Percentiles rank a stretch among this genome's conserved stretches.
Conservation (phyloP, 1,140 invertebrate species). For the Hylaeus anthracinus region DNA sequence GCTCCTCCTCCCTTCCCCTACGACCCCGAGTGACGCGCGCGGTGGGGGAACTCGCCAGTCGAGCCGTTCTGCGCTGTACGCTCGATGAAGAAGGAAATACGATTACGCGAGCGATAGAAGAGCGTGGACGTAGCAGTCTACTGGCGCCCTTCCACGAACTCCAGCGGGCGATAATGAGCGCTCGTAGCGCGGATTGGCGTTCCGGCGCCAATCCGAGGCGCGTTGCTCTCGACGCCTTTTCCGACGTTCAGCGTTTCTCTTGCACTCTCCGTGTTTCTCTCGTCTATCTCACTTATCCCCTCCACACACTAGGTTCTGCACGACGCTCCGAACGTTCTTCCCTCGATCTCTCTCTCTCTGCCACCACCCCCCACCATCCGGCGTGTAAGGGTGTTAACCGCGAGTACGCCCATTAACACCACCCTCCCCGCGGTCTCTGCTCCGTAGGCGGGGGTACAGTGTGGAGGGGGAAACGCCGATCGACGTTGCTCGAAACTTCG, state of each 20-base stretch:
- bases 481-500: constrained; percentile 58
- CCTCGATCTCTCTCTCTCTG: constrained; percentile 10
- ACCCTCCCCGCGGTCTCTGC: constrained; percentile 58
- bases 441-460: neutral
- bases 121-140: constrained; percentile 18
- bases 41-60: constrained; percentile 46
- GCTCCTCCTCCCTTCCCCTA: constrained; percentile 79
- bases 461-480: constrained; percentile 12
- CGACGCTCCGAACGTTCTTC: constrained; percentile 39
- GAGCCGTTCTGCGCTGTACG: neutral
- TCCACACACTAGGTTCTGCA: constrained; percentile 2
- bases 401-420: constrained; percentile 81
- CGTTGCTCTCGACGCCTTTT: constrained; percentile 79
- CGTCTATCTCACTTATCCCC: constrained; percentile 37
- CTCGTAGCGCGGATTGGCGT: constrained; percentile 79
- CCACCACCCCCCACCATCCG: constrained; percentile 13
- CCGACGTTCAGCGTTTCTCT: constrained; percentile 67
- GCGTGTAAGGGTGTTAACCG: constrained; percentile 78
- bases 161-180: constrained; percentile 78
- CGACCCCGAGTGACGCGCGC: neutral
- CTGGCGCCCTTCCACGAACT: constrained; percentile 49
- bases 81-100: constrained; percentile 24
- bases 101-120: neutral
- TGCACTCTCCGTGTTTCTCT: constrained; percentile 10
- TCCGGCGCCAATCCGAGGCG: constrained; percentile 77